phyloP scores from a whole-genome alignment of 2,797 vertebrate genomes.

The Typhlichthys eigenmanni region DNA sequence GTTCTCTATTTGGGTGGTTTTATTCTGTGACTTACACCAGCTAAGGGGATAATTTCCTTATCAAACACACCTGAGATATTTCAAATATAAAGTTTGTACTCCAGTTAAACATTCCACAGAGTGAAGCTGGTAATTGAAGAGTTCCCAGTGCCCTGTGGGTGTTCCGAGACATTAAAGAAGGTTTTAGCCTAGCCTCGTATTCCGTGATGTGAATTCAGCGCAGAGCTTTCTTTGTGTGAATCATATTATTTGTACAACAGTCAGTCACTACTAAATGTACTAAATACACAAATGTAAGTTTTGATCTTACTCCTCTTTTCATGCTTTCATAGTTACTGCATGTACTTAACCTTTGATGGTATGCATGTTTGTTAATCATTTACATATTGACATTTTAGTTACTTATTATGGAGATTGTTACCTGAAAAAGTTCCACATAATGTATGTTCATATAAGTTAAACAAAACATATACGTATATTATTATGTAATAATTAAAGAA shows the following conservation, averaged over 20 bases:
- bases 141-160: slow-evolving; percentile 54
- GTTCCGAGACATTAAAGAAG: slow-evolving; percentile 43
- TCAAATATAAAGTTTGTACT: slow-evolving; percentile 86
- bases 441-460: too few relatives aligned
- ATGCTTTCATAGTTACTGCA: too few relatives aligned
- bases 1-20: slow-evolving; percentile 26
- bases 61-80: slow-evolving; percentile 86
- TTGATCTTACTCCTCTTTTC: background rate
- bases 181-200: slow-evolving; percentile 29
- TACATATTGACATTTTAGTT: too few relatives aligned
- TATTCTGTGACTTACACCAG: slow-evolving; percentile 79
- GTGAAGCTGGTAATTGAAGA: slow-evolving; percentile 73
- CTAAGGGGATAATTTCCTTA: slow-evolving; percentile 88
- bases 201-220: slow-evolving; percentile 42
- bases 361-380: too few relatives aligned
- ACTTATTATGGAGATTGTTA: too few relatives aligned
- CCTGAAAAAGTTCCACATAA: too few relatives aligned
- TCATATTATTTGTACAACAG: background rate
- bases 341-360: too few relatives aligned
- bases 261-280: too few relatives aligned
- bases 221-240: background rate
- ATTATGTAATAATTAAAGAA: too few relatives aligned
- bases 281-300: background rate
- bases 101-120: slow-evolving; percentile 85
- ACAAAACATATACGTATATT: too few relatives aligned